Evolutionary conservation across 2,113 vertebrate genomes (phyloP), one percentile per base, ranked within the genome.

Genomic region (Pantherophis guttatus): DNA sequence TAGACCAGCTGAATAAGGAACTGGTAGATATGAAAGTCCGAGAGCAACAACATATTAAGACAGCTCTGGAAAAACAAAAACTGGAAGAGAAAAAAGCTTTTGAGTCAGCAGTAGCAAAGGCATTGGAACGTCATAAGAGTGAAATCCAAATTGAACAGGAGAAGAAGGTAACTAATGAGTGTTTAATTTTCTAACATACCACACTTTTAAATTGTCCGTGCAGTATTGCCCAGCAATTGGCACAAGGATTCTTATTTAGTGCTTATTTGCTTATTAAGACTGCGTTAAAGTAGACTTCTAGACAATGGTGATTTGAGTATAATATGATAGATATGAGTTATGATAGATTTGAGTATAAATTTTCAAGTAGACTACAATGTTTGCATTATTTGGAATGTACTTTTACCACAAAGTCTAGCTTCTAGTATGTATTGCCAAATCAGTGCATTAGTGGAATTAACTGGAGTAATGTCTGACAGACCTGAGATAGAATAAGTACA

Each of bases 1-100:
- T 99, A 0, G 99, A 99, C 96, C 99, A 99, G 96, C 96, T 99
- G 2, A 99, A 99, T 96, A 97, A 94, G 93, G 98, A 99, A 95
- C 98, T 99, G 89, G 99, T 99, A 0, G 98, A 99, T 92, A 98
- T 99, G 97, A 96, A 98, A 0, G 99, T 99, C 50, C 93, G 98
- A 0, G 99, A 99, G 93, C 98, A 99, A 97, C 98, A 99, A 96
- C 99, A 98, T 96, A 98, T 99, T 0, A 98, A 99, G 3, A 2
- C 95, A 0, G 99, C 99, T 0, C 96, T 99, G 94, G 97, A 98
- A 87, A 98, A 99, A 58, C 99, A 99, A 96, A 99, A 98, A 91
- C 95, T 98, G 8, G 99, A 99, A 94, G 97, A 99, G 87, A 98
- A 98, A 95, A 98, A 96, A 90, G 96, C 97, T 0, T 97, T 98